Evolutionary conservation across 2,888 invertebrate species (phyloP), one percentile per base, ranked within the genome.

Genomic region (Dryocosmus kuriphilus): DNA sequence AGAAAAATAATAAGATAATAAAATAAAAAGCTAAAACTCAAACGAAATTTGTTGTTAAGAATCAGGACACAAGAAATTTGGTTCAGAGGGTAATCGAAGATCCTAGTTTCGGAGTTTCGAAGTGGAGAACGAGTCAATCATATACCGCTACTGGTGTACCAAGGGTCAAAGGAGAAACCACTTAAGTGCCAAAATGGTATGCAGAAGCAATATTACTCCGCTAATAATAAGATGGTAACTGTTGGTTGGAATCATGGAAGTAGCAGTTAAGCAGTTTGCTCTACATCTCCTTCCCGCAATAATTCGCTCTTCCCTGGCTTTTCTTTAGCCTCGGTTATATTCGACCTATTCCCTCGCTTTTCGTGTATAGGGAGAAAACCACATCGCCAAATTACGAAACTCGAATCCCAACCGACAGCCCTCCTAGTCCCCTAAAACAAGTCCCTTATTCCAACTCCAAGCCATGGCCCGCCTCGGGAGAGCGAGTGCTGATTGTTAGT

Each of bases 191-290:
- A 79, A 82, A 83, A 82, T 61, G 75, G 76, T 71, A 41, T 51
- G 65, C 73, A 74, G 65, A 76, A 80, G 71, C 81, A 71, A 83
- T 81, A 84, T 85, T 83, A 81, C 75, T 80, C 63, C 76, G 38
- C 61, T 81, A 78, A 79, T 86, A 87, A 87, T 87, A 86, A 86
- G 83, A 84, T 85, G 85, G 85, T 84, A 87, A 87, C 82, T 22
- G 22, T 30, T 55, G 46, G 71, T 76, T 78, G 78, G 79, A 82
- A 83, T 77, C 61, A 78, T 78, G 62, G 77, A 84, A 82, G 80
- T 79, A 81, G 81, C 80, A 84, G 82, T 84, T 86, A 78, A 82
- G 83, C 83, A 82, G 83, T 86, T 83, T 82, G 81, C 82, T 84
- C 74, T 77, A 61, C 38, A 35, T 62, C 76, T 75, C 57, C 75